Evolutionary conservation across 2,888 invertebrate genomes (phyloP).

Genomic region (Drosophila cognata): DNA sequence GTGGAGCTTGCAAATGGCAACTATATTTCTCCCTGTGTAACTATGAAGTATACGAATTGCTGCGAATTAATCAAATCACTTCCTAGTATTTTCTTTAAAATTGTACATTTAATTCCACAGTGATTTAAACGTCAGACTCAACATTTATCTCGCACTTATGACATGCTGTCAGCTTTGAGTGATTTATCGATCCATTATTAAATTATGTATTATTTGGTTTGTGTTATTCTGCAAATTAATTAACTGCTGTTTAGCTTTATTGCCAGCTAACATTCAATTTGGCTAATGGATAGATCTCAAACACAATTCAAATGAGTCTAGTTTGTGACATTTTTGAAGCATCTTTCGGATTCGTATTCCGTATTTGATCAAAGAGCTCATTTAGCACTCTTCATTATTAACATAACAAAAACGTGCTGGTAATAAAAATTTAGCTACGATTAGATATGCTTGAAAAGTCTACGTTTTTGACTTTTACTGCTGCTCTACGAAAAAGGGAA

Average conservation of each 20-base stretch:
- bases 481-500: neutral
- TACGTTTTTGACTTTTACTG: neutral
- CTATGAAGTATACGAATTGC: slow-evolving; percentile 37
- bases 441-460: neutral
- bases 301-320: slow-evolving; percentile 4
- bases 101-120: slow-evolving; percentile 47
- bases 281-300: slow-evolving; percentile 3
- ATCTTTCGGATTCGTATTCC: slow-evolving; percentile 17
- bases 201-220: slow-evolving; percentile 13
- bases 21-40: neutral
- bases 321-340: neutral
- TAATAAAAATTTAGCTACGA: neutral
- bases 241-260: slow-evolving; percentile 15
- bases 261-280: slow-evolving; percentile 10
- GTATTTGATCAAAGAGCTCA: slow-evolving; percentile 7
- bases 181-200: slow-evolving; percentile 36
- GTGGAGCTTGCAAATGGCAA: slow-evolving; percentile 22
- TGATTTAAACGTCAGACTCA: slow-evolving; percentile 48
- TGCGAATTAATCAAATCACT: slow-evolving; percentile 63
- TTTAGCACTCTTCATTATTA: neutral
- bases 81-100: slow-evolving; percentile 49
- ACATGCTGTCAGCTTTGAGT: slow-evolving; percentile 37
- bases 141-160: slow-evolving; percentile 31
- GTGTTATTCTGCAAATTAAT: slow-evolving; percentile 32
- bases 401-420: neutral